Conservation (phyloP, 1,140 invertebrate genomes). For the Aradophagus sp. region DNA sequence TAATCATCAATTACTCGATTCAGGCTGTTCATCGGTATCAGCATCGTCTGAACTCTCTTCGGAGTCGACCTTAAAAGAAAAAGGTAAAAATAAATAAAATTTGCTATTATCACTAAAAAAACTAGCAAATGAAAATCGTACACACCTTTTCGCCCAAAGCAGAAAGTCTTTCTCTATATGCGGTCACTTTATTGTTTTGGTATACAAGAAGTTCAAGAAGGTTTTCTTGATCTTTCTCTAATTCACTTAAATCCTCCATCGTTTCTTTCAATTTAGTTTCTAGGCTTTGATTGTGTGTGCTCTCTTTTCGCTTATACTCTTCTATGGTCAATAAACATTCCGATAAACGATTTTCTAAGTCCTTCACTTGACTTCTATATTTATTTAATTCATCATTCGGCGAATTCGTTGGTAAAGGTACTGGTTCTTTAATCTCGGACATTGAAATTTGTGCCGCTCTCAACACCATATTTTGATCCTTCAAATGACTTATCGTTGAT, state of each 20-base stretch:
- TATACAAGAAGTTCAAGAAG: slow-evolving; percentile 89
- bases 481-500: slow-evolving; percentile 83
- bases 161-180: slow-evolving; percentile 82
- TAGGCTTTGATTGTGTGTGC: slow-evolving; percentile 54
- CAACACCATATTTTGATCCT: slow-evolving; percentile 90
- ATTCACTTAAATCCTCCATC: slow-evolving; percentile 79
- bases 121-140: slow-evolving; percentile 2
- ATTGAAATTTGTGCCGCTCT: slow-evolving; percentile 79
- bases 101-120: slow-evolving; percentile 1
- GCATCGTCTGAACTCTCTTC: slow-evolving; percentile 69
- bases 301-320: slow-evolving; percentile 58
- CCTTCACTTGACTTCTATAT: slow-evolving; percentile 61
- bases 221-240: slow-evolving; percentile 94
- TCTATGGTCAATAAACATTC: slow-evolving; percentile 58
- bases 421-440: slow-evolving; percentile 43
- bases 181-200: slow-evolving; percentile 84
- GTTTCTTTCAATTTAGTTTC: slow-evolving; percentile 69
- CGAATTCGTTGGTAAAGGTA: slow-evolving; percentile 27
- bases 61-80: slow-evolving; percentile 63
- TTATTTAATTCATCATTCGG: slow-evolving; percentile 63
- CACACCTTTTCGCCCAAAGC: slow-evolving; percentile 81
- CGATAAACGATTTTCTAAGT: slow-evolving; percentile 64
- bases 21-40: slow-evolving; percentile 67
- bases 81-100: slow-evolving; percentile 1
- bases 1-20: slow-evolving; percentile 62